Base-by-base conservation (phyloP, 2,888 invertebrate genomes). In the Eristalis arbustorum region DNA sequence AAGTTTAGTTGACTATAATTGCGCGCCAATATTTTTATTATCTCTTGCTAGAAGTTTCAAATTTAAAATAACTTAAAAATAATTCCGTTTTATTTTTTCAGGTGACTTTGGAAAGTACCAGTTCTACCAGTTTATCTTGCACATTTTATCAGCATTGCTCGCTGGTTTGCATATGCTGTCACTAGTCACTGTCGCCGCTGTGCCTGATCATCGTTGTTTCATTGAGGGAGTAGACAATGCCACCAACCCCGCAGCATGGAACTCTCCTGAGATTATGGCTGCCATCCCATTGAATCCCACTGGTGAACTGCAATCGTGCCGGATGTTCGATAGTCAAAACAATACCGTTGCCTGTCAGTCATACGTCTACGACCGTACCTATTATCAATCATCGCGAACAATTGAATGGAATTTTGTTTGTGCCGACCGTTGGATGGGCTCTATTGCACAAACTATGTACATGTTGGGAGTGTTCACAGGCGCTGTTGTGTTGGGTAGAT, bases 321-420 rank as follows among this genome's bases (percentile, higher is more conserved):
- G 92, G 62, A 93, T 96, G 91, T 93, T 93, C 77, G 90, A 89
- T 4, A 93, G 91, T 28, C 91, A 90, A 2, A 94, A 94, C 62
- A 89, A 89, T 0, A 92, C 92, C 0, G 90, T 92, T 13, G 77
- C 91, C 0, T 95, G 95, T 89, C 89, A 91, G 8, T 92, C 94
- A 0, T 97, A 95, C 94, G 95, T 96, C 0, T 97, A 95, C 91
- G 96, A 97, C 90, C 94, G 94, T 10, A 96, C 95, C 0, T 96
- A 96, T 90, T 95, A 96, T 88, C 92, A 95, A 78, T 95, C 96
- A 0, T 96, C 97, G 0, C 94, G 96, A 68, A 95, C 95, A 10
- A 96, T 97, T 18, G 97, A 98, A 91, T 97, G 97, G 97, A 93
- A 96, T 90, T 95, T 97, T 71, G 96, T 97, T 1, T 98, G 98